Evolutionary conservation across 2,113 vertebrate genomes (phyloP), one percentile per base, ranked within the genome.

Genomic region (Morone saxatilis): DNA sequence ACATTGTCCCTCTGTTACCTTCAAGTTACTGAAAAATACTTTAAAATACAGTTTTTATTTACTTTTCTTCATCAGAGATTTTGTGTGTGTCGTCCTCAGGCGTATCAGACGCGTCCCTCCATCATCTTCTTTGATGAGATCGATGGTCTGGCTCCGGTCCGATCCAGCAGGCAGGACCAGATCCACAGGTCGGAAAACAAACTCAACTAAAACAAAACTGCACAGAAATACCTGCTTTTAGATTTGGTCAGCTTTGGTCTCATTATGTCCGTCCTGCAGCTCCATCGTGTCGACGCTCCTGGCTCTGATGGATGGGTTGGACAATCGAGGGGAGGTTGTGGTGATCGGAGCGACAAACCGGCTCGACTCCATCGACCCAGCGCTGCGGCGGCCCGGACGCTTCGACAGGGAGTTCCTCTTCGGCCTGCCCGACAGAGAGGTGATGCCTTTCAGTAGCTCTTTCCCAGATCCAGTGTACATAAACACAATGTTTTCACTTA

Each of bases 71-170:
- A 31, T 31, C 31, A 31, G 31, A 31, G 31, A 4, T 31, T 31
- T 31, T 31, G 6, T 36, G 20, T 16, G 53, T 72, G 36, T 66
- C 16, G 36, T 90, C 47, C 86, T 5, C 79, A 98, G 97, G 97
- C 97, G 4, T 97, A 96, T 89, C 95, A 95, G 90, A 97, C 96
- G 96, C 95, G 97, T 87, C 97, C 98, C 12, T 96, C 98, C 22
- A 97, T 98, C 90, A 97, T 99, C 93, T 98, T 98, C 93, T 98
- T 99, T 89, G 97, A 99, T 90, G 97, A 99, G 91, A 97, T 98
- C 0, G 97, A 98, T 80, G 97, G 96, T 16, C 92, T 99, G 68
- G 97, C 97, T 86, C 97, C 98, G 56, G 97, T 98, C 62, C 93
- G 97, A 14, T 98, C 97, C 85, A 98, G 97, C 81, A 96, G 96